Percentiles rank a stretch among this genome's conserved stretches.
Conservation (phyloP, 2,888 invertebrate species). For the Sipha maydis region DNA sequence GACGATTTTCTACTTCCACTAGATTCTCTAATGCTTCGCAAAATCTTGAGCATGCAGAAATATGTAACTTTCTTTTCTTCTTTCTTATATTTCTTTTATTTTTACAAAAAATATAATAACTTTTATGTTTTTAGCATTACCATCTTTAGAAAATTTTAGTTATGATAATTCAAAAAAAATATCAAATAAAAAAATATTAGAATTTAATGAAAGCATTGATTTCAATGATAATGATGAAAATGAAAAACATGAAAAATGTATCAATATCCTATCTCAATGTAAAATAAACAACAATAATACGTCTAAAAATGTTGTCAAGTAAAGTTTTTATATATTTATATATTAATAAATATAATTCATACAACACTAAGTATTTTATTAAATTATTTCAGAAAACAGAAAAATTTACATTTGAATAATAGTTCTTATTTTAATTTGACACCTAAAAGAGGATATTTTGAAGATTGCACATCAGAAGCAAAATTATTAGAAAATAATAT, state of each 20-base stretch:
- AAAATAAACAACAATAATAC: not conserved
- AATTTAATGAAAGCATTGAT: conserved; percentile 8
- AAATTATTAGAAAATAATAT: conserved; percentile 17
- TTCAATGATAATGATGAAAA: not conserved
- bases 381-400: conserved; percentile 26
- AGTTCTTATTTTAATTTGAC: conserved; percentile 29
- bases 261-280: not conserved
- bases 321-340: not conserved
- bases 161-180: not conserved
- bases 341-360: not conserved
- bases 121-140: conserved; percentile 32
- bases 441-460: conserved; percentile 50
- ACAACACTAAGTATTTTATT: not conserved
- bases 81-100: not conserved
- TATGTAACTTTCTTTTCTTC: conserved; percentile 42
- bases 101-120: not conserved
- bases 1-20: conserved; percentile 55
- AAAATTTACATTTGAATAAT: not conserved
- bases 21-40: conserved; percentile 47
- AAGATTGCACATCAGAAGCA: conserved; percentile 33
- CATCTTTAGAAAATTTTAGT: conserved; percentile 28
- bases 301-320: conserved; percentile 10
- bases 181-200: not conserved
- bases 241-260: not conserved
- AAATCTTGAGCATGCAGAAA: conserved; percentile 56